Evolutionary conservation across 1,140 invertebrate species (phyloP), one percentile per base, ranked within the genome.

Genomic region (Lordiphosa collinella): DNA sequence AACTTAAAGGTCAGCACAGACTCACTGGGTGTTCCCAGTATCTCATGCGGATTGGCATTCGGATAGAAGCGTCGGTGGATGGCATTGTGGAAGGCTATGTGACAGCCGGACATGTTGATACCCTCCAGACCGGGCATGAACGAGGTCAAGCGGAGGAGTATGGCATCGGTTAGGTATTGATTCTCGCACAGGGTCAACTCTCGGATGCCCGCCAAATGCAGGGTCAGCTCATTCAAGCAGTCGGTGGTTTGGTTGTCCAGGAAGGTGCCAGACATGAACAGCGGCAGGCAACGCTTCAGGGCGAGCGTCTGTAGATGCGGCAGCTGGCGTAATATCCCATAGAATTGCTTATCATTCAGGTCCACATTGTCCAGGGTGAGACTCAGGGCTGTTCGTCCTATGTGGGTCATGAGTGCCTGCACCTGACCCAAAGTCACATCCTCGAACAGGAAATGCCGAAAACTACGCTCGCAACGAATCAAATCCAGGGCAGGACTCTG

Each of bases 211-310:
- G 90, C 88, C 41, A 94, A 87, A 46, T 90, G 91, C 5, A 90
- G 61, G 12, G 88, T 82, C 4, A 92, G 62, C 36, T 90, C 75
- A 44, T 90, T 86, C 29, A 74, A 54, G 90, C 87, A 65, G 92
- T 92, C 25, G 88, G 88, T 61, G 90, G 89, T 56, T 90, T 58
- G 48, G n/a, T 37, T 51, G 22, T 93, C 93, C 35, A 94, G 79
- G 13, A 95, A 87, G 1, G 91, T 90, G 8, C 93, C 94, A 18
- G 92, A 92, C 92, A 94, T 94, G 41, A 94, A 92, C 8, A 94
- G 88, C 47, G 93, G 92, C 67, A 93, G 91, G 69, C 93, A 94
- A 37, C 90, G 90, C 61, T 91, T 90, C 13, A 94, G 89, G 57
- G 91, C 91, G 3, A 95, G 88, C 54, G 84, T 84, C 69, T 91